These are phyloP conservation scores for Oncorhynchus gorbuscha DNA, from an alignment of 2,113 vertebrate species.

Conservation along the genomic window DNA sequence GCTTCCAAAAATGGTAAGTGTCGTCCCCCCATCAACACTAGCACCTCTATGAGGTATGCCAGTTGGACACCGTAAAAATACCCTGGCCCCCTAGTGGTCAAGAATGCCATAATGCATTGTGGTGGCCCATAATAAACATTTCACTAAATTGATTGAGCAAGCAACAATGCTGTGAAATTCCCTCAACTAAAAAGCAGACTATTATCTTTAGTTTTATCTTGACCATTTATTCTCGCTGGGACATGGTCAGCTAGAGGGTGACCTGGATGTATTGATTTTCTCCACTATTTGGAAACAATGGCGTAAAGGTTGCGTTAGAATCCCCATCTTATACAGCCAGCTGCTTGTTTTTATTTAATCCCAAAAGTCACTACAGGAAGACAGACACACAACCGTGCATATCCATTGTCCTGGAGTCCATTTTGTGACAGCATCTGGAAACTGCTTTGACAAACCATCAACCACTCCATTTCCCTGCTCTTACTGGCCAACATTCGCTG, in stretches of 20 bases:
- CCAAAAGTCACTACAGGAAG: no score
- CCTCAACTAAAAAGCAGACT: not conserved
- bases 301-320: no score
- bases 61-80: not conserved
- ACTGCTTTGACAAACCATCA: not conserved
- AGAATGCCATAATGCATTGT: not conserved
- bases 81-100: not conserved
- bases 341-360: no score
- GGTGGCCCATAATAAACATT: not conserved
- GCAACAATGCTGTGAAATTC: not conserved
- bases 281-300: not conserved
- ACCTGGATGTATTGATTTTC: not conserved
- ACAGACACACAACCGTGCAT: not conserved
- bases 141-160: not conserved
- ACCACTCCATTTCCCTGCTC: not conserved
- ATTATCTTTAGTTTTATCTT: not conserved
- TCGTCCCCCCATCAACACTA: not conserved
- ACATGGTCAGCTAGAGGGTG: not conserved
- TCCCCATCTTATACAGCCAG: no score
- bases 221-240: not conserved
- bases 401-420: not conserved
- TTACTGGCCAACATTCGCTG: not conserved
- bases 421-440: not conserved
- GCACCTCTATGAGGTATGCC: not conserved
- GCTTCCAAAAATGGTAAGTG: constrained; percentile 85